A percentile compares a stretch with the other conserved stretches of the same genome.
phyloP scores from a whole-genome alignment of 64 coral and sea anemone genomes.

The Montipora efflorescens region DNA sequence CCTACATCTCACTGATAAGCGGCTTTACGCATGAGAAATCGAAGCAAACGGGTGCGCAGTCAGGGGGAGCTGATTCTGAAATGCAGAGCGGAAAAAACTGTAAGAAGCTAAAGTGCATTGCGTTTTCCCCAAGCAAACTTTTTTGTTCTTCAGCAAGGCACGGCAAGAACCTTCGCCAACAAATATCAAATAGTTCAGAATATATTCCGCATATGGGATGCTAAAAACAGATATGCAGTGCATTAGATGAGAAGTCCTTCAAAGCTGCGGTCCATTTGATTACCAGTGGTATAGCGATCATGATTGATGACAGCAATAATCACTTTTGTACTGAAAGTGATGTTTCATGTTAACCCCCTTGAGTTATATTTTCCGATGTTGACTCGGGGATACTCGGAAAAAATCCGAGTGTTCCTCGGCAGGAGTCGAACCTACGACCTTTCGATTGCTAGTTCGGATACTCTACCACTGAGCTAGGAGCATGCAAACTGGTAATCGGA shows the following conservation, averaged over 20 bases:
- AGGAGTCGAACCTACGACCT: too few relatives aligned
- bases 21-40: not conserved
- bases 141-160: conserved; percentile 7
- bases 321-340: too few relatives aligned
- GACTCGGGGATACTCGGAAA: too few relatives aligned
- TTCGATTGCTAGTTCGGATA: too few relatives aligned
- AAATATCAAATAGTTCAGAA: conserved; percentile 15
- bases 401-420: too few relatives aligned
- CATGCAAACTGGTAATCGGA: too few relatives aligned
- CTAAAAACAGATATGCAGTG: not conserved
- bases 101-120: conserved; percentile 34
- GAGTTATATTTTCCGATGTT: too few relatives aligned
- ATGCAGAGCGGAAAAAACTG: conserved; percentile 7
- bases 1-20: conserved; percentile 41
- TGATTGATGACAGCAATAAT: too few relatives aligned
- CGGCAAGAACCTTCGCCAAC: not conserved
- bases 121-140: conserved; percentile 23
- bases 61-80: not conserved
- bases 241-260: not conserved
- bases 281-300: too few relatives aligned
- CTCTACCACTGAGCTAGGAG: too few relatives aligned
- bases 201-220: conserved; percentile 3
- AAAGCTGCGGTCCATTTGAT: not conserved
- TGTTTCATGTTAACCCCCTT: too few relatives aligned
- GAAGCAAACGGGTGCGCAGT: not conserved